Conservation (phyloP, 2,797 vertebrate species). For the Prunella strophiata region DNA sequence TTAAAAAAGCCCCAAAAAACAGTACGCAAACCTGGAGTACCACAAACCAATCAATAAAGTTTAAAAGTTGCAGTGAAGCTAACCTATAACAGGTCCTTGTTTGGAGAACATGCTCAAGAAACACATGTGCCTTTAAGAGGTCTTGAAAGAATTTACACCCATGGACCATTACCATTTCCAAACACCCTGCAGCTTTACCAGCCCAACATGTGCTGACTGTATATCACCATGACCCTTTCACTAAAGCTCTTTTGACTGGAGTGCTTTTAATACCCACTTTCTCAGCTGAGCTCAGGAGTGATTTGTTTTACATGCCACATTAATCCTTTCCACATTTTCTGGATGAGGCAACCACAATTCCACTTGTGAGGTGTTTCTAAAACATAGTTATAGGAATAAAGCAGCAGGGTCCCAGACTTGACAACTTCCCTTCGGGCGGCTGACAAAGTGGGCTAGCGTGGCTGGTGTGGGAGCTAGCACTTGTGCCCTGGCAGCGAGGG, state of each 20-base stretch:
- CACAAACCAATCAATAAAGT: constrained; percentile 81
- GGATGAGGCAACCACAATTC: constrained; percentile 86
- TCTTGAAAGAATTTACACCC: constrained; percentile 89
- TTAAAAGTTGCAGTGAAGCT: constrained; percentile 80
- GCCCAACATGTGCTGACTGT: constrained; percentile 83
- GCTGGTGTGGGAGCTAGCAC: constrained; percentile 68
- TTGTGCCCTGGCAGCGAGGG: constrained; percentile 77
- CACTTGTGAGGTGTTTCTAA: constrained; percentile 87
- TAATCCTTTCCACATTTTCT: constrained; percentile 93
- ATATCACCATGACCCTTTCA: constrained; percentile 83
- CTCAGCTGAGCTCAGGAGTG: constrained; percentile 87
- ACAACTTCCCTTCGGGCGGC: constrained; percentile 83
- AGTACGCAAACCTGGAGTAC: constrained; percentile 74
- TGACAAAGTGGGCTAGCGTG: constrained; percentile 79
- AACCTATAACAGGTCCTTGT: constrained; percentile 84
- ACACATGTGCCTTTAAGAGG: constrained; percentile 86
- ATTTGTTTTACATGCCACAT: constrained; percentile 90
- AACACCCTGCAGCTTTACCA: constrained; percentile 84
- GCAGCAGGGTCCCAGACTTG: constrained; percentile 86
- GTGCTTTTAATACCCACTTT: constrained; percentile 87
- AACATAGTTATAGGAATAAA: constrained; percentile 84
- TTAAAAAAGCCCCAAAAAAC: background rate
- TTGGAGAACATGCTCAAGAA: constrained; percentile 80
- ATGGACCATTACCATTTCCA: constrained; percentile 87
- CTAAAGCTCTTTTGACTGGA: constrained; percentile 83